Conservation (phyloP, 1,140 invertebrate genomes). For the Eriocheir sinensis region DNA sequence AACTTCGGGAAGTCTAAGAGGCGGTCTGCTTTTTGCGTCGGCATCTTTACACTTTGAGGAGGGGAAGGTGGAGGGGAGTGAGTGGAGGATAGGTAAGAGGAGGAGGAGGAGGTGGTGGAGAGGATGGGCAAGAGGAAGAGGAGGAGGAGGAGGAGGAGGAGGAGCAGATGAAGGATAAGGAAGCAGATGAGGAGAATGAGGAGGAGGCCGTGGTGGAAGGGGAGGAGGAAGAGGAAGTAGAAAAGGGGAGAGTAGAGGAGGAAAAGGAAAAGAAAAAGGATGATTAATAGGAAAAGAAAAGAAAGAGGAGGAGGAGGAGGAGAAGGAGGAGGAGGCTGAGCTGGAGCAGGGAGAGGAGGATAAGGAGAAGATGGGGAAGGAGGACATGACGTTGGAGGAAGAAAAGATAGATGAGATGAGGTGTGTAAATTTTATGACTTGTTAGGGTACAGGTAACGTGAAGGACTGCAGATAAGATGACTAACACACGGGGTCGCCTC, state of each 20-base stretch:
- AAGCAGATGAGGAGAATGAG: no score
- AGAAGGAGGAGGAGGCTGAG: background rate
- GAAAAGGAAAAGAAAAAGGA: no score
- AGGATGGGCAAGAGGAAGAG: background rate
- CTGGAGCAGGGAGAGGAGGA: background rate
- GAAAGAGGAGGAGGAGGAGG: no score
- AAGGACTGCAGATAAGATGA: no score
- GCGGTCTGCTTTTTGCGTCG: background rate
- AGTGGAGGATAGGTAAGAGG: background rate
- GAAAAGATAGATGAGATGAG: no score
- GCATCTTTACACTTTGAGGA: background rate
- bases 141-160: conserved; percentile 10
- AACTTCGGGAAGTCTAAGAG: conserved; percentile 4
- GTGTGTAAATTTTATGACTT: background rate
- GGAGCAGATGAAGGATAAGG: no score
- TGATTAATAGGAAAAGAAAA: no score
- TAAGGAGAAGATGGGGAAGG: background rate
- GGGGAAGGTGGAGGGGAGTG: no score
- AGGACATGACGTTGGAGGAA: conserved; percentile 3
- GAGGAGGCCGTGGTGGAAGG: no score
- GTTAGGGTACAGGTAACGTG: background rate
- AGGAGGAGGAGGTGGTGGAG: background rate
- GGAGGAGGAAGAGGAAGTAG: no score
- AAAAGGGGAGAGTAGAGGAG: no score
- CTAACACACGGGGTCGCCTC: no score